Percentiles rank a stretch among this genome's conserved stretches.
phyloP scores from a whole-genome alignment of 1,140 invertebrate genomes.

The Helicorthomorpha holstii region DNA sequence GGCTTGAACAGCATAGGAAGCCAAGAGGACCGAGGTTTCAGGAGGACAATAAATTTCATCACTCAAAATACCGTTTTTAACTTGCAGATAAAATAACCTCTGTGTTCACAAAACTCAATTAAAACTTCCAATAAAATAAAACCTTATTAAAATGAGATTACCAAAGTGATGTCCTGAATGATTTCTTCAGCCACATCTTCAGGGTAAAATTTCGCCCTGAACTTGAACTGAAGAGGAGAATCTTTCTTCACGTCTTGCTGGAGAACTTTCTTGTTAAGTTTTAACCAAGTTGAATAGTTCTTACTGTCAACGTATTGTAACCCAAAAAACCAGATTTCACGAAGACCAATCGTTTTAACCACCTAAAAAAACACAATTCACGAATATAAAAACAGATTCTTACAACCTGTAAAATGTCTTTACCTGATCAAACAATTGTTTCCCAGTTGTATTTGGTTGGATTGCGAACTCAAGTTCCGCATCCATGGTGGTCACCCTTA shows the following conservation, averaged over 20 bases:
- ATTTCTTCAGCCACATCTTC: slow-evolving; percentile 98
- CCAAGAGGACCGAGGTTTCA: slow-evolving; percentile 93
- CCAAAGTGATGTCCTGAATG: slow-evolving; percentile 91
- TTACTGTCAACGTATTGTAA: slow-evolving; percentile 97
- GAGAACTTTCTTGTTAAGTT: slow-evolving; percentile 98
- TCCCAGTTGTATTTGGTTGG: slow-evolving; percentile 97
- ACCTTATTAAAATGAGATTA: slow-evolving; percentile 13
- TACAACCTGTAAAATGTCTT: not conserved
- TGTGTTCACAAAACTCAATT: slow-evolving; percentile 15
- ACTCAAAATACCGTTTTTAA: slow-evolving; percentile 38
- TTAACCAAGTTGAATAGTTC: slow-evolving; percentile 95
- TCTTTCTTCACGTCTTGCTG: slow-evolving; percentile 95
- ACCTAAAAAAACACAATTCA: slow-evolving; percentile 33
- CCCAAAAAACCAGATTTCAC: slow-evolving; percentile 99
- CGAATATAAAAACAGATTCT: not conserved
- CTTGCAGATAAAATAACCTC: slow-evolving; percentile 43
- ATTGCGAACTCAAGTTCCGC: slow-evolving; percentile 99
- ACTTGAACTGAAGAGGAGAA: slow-evolving; percentile 93
- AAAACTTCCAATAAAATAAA: not conserved
- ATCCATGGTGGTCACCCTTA: slow-evolving; percentile 99
- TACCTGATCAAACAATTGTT: slow-evolving; percentile 96
- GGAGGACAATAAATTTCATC: slow-evolving; percentile 93
- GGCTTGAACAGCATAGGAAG: slow-evolving; percentile 96
- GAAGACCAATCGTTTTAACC: slow-evolving; percentile 94
- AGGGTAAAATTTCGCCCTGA: slow-evolving; percentile 99